Conservation (phyloP, 2,113 vertebrate species). For the Lophura nycthemera region DNA sequence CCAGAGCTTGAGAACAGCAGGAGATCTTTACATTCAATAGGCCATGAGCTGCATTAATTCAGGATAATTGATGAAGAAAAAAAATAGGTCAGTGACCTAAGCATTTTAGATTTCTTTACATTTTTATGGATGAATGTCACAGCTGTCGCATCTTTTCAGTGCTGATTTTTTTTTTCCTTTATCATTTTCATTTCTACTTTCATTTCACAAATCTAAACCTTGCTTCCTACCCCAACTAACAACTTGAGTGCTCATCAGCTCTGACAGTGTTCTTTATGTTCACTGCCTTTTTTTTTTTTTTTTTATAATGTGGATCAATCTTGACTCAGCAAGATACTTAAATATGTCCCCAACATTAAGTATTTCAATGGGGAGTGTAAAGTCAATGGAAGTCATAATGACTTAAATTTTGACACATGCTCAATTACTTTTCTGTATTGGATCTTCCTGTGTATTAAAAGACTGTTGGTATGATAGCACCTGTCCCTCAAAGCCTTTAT, state of each 20-base stretch:
- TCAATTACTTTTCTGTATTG: not conserved
- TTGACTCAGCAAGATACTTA: slow-evolving; percentile 31
- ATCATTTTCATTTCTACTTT: not conserved
- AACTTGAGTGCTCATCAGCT: not conserved
- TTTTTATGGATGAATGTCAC: slow-evolving; percentile 58
- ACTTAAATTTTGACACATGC: not conserved
- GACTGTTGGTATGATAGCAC: not conserved
- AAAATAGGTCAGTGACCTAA: slow-evolving; percentile 25
- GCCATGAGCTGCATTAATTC: slow-evolving; percentile 47
- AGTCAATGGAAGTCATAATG: not conserved
- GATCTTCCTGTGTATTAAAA: slow-evolving; percentile 1
- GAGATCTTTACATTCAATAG: slow-evolving; percentile 57
- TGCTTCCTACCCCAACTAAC: not conserved
- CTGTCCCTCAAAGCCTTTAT: not conserved
- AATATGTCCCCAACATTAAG: not conserved
- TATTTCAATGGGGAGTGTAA: not conserved
- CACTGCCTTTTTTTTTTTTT: not conserved
- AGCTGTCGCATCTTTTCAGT: slow-evolving; percentile 23
- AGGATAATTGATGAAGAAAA: slow-evolving; percentile 50
- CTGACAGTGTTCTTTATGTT: not conserved
- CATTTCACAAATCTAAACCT: not conserved
- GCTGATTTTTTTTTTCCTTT: not conserved
- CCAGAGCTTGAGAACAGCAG: slow-evolving; percentile 6
- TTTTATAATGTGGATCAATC: not conserved
- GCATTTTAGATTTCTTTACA: slow-evolving; percentile 45